Percentiles rank a stretch among this genome's conserved stretches.
These are phyloP conservation scores for Operophtera brumata DNA, from an alignment of 2,888 invertebrate genomes.

Conservation along the genomic window DNA sequence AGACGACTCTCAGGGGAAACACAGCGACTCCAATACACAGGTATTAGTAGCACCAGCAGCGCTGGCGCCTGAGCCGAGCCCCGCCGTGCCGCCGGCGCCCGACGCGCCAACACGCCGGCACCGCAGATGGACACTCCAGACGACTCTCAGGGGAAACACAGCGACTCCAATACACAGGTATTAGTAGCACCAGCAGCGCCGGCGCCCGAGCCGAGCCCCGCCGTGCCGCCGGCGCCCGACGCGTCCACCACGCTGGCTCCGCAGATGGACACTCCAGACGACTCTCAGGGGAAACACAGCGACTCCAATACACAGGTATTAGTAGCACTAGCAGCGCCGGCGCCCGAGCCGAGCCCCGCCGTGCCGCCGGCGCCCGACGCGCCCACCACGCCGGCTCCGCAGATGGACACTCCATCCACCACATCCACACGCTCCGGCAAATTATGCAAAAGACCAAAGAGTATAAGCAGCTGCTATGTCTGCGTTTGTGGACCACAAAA, in stretches of 20 bases:
- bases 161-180: conserved; percentile 86
- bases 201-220: conserved; percentile 23
- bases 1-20: conserved; percentile 89
- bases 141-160: conserved; percentile 88
- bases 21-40: conserved; percentile 87
- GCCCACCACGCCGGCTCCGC: conserved; percentile 68
- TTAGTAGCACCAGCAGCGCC: conserved; percentile 29
- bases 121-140: conserved; percentile 77
- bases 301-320: conserved; percentile 87
- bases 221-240: conserved; percentile 39
- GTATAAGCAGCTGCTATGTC: no score
- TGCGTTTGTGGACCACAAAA: no score
- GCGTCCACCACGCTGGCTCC: conserved; percentile 70
- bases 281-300: conserved; percentile 88
- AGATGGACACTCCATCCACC: conserved; percentile 58
- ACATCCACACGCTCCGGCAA: no score
- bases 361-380: conserved; percentile 46
- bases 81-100: conserved; percentile 33
- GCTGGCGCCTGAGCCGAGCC: conserved; percentile 25
- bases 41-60: no score
- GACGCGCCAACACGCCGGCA: conserved; percentile 68
- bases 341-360: conserved; percentile 22
- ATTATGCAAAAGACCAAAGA: no score
- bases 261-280: conserved; percentile 79
- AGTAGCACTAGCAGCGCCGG: no score